phyloP scores from a whole-genome alignment of 2,113 vertebrate species.

The Suncus etruscus region DNA sequence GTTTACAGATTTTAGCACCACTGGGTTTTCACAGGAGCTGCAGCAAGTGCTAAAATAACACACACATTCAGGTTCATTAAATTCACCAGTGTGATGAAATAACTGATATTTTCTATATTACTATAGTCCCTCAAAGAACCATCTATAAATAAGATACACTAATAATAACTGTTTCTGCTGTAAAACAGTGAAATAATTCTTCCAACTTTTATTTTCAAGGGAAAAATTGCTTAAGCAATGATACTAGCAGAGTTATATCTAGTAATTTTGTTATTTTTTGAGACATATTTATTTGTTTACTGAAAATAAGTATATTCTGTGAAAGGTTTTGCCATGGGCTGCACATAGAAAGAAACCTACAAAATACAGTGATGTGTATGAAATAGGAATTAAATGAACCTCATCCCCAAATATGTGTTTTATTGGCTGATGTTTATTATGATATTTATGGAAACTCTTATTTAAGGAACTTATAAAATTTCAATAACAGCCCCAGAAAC shows the following conservation, averaged over 20 bases:
- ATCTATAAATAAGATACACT: constrained; percentile 89
- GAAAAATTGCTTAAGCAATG: constrained; percentile 80
- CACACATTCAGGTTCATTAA: constrained; percentile 96
- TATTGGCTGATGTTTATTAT: constrained; percentile 83
- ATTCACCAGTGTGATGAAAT: constrained; percentile 91
- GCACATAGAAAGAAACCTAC: constrained; percentile 79
- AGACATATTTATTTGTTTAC: constrained; percentile 77
- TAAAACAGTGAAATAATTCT: constrained; percentile 89
- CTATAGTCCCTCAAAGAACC: constrained; percentile 87
- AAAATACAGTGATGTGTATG: constrained; percentile 74
- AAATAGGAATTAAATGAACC: constrained; percentile 77
- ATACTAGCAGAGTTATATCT: constrained; percentile 71
- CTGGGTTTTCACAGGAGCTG: constrained; percentile 91
- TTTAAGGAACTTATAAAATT: constrained; percentile 80
- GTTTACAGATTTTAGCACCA: constrained; percentile 95
- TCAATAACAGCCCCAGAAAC: constrained; percentile 67
- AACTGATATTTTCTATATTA: constrained; percentile 90
- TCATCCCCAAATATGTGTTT: constrained; percentile 81
- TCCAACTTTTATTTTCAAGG: constrained; percentile 84
- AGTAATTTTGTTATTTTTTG: constrained; percentile 77
- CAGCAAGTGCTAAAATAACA: constrained; percentile 95
- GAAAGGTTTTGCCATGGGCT: constrained; percentile 79
- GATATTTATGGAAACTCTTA: constrained; percentile 77
- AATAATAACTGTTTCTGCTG: constrained; percentile 88
- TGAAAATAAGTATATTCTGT: constrained; percentile 77